A percentile compares a stretch with the other conserved stretches of the same genome.
Conservation (phyloP, 1,140 invertebrate genomes). For the Venustaconcha ellipsiformis region DNA sequence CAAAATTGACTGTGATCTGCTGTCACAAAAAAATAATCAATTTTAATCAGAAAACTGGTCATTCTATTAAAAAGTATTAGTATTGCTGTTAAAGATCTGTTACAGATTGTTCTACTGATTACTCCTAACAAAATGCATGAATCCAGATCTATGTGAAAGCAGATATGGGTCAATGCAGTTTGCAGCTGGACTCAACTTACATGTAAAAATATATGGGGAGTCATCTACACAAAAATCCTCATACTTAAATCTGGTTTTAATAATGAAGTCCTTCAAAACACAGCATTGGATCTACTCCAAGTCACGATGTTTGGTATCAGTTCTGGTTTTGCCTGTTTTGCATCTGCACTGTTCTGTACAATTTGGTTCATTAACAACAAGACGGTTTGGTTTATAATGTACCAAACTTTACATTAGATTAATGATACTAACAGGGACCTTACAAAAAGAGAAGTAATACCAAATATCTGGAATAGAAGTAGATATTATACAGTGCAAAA, state of each 20-base stretch:
- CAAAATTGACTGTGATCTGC: too few relatives aligned
- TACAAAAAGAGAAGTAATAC: too few relatives aligned
- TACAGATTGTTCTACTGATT: slow-evolving; percentile 62
- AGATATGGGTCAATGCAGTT: neutral
- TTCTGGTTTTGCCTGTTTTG: too few relatives aligned
- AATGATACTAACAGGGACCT: slow-evolving; percentile 53
- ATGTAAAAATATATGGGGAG: slow-evolving; percentile 16
- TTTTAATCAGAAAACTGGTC: neutral
- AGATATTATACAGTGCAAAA: too few relatives aligned
- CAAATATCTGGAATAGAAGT: too few relatives aligned
- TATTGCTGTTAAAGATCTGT: slow-evolving; percentile 47
- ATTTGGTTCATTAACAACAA: too few relatives aligned
- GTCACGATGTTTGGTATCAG: too few relatives aligned
- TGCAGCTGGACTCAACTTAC: slow-evolving; percentile 5
- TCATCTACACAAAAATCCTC: slow-evolving; percentile 16
- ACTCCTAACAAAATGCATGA: slow-evolving; percentile 61
- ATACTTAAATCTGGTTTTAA: neutral
- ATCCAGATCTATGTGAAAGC: slow-evolving; percentile 26
- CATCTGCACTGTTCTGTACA: too few relatives aligned
- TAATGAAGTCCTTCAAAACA: too few relatives aligned
- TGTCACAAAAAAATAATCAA: too few relatives aligned
- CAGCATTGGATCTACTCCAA: too few relatives aligned
- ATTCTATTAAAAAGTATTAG: neutral
- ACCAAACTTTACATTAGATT: neutral
- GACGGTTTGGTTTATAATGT: too few relatives aligned